Conservation (phyloP, 2,888 invertebrate species). For the Mythimna pallens region DNA sequence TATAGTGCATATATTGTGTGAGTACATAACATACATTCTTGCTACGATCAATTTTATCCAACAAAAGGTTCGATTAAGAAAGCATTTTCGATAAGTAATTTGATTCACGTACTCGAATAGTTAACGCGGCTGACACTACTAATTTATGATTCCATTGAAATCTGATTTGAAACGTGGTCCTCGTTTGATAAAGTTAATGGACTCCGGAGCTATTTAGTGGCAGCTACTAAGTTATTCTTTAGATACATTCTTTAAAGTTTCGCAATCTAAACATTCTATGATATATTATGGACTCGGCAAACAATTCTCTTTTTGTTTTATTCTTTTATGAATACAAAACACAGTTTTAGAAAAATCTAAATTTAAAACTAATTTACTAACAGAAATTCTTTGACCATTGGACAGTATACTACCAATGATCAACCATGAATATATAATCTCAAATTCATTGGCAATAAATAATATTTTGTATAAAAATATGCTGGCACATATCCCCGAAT, state of each 20-base stretch:
- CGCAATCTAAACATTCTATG: constrained; percentile 44
- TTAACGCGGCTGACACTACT: constrained; percentile 71
- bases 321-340: constrained; percentile 5
- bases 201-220: constrained; percentile 57
- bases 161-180: constrained; percentile 70
- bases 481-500: constrained; percentile 46
- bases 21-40: constrained; percentile 18
- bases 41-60: constrained; percentile 68
- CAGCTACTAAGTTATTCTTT: constrained; percentile 57
- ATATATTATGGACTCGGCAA: constrained; percentile 26
- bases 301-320: constrained; percentile 26
- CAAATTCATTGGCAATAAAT: constrained; percentile 50
- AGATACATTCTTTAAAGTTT: constrained; percentile 51
- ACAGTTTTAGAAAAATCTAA: neutral
- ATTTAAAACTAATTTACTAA: constrained; percentile 16
- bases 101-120: constrained; percentile 69
- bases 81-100: constrained; percentile 72
- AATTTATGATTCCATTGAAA: constrained; percentile 77
- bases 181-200: constrained; percentile 65
- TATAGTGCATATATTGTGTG: neutral
- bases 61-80: constrained; percentile 73
- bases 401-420: constrained; percentile 31
- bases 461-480: constrained; percentile 42
- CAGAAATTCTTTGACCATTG: constrained; percentile 24
- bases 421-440: constrained; percentile 34